A percentile compares a stretch with the other conserved stretches of the same genome.
These are phyloP conservation scores for Xiphophorus maculatus DNA, from an alignment of 2,113 vertebrate species.

Conservation along the genomic window DNA sequence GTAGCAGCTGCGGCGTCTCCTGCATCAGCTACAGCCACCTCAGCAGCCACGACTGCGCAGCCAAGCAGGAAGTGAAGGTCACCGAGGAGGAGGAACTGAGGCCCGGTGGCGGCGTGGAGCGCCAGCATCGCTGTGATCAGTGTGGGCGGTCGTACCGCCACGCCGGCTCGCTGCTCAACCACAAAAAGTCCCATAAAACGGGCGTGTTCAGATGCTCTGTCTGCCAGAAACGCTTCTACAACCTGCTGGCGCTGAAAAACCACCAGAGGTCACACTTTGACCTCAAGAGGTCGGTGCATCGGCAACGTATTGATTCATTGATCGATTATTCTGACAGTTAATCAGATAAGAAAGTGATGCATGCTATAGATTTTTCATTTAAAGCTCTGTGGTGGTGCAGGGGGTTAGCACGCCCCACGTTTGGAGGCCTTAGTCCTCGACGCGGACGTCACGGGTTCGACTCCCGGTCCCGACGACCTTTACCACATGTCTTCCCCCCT, in stretches of 20 bases:
- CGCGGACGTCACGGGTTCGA: too few relatives aligned
- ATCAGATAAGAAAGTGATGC: not conserved
- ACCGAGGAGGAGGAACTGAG: conserved; percentile 19
- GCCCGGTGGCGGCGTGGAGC: conserved; percentile 26
- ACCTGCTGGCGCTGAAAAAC: conserved; percentile 89
- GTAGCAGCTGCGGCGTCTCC: conserved; percentile 73
- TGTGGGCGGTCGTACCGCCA: conserved; percentile 90
- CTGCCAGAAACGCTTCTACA: conserved; percentile 91
- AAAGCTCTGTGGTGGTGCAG: too few relatives aligned
- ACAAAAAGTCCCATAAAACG: conserved; percentile 90
- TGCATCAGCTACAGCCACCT: conserved; percentile 73
- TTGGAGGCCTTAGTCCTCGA: too few relatives aligned
- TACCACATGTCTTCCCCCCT: too few relatives aligned
- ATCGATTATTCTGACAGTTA: too few relatives aligned
- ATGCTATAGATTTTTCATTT: not conserved
- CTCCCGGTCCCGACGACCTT: too few relatives aligned
- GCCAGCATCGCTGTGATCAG: conserved; percentile 86
- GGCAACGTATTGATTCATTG: not conserved
- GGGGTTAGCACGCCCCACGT: too few relatives aligned
- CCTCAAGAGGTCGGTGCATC: conserved; percentile 80
- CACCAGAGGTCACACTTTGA: conserved; percentile 91
- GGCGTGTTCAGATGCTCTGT: conserved; percentile 87
- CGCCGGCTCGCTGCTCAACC: conserved; percentile 88
- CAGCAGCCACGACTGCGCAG: conserved; percentile 67
- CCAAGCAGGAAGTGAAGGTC: conserved; percentile 47